Evolutionary conservation across 2,888 invertebrate genomes (phyloP), one percentile per base, ranked within the genome.

Genomic region (Spicauda simplicius): DNA sequence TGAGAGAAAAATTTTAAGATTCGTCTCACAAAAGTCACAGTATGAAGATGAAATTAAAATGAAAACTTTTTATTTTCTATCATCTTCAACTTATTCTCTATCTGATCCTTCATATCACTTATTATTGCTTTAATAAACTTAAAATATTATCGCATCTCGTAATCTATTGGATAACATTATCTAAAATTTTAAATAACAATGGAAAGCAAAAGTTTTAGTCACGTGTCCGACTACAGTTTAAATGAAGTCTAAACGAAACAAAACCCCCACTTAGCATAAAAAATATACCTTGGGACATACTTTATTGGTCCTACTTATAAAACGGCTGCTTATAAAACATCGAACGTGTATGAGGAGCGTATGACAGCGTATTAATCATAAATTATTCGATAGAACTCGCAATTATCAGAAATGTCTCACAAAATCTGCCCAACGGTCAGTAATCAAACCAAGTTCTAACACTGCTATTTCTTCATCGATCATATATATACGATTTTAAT

Each of bases 321-420:
- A 50, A 50, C 50, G 50, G 18, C 50, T 50, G 50, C 50, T 50
- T 50, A n/a, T 50, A 18, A 50, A 18, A 50, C 50, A 50, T 50
- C 4, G 50, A 8, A 16, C 50, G 18, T 48, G 48, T 50, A 50
- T 50, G 50, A 50, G 50, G 10, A 16, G 50, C 50, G 50, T 50
- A 50, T 50, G 50, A 50, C 50, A 50, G 10, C 18, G 50, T 18
- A 50, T 50, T 50, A 18, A 50, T 50, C 50, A 50, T 50, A 50
- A 18, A 50, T 18, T 11, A 50, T 50, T 18, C 50, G 10, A 50
- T 18, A 50, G 50, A 18, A 16, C 50, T 16, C 10, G 50, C 2
- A 18, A 50, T 18, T 18, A 50, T 1, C 1, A 50, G 50, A 50
- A 50, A 50, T 50, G 18, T 18, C 50, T 50, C 10, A 16, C n/a